Evolutionary conservation across 2,113 vertebrate genomes (phyloP).

Genomic region (Nannospalax galili): DNA sequence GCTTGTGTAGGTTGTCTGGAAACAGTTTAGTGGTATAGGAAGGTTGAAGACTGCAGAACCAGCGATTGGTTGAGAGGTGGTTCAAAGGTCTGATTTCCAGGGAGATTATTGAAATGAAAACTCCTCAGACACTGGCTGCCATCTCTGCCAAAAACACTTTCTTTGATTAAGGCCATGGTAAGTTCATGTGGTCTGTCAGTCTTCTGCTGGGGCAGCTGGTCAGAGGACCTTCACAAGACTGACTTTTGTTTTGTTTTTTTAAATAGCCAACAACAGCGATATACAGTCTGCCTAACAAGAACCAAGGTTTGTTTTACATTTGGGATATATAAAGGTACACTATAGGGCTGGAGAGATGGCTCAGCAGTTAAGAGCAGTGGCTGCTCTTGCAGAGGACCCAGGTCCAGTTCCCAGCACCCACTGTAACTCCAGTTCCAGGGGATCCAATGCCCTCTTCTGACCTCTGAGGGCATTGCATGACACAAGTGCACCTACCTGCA

Average conservation of each 20-base stretch:
- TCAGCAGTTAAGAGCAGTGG: too few species aligned
- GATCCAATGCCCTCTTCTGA: too few species aligned
- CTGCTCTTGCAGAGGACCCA: too few species aligned
- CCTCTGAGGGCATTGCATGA: too few species aligned
- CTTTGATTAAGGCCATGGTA: background rate
- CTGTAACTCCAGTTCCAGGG: too few species aligned
- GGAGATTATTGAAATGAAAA: background rate
- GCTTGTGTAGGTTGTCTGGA: background rate
- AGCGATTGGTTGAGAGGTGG: background rate
- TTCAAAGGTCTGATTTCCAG: background rate
- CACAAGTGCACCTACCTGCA: too few species aligned
- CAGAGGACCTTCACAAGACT: background rate
- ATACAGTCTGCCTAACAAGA: background rate
- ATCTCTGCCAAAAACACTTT: background rate
- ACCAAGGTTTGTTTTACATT: slow-evolving; percentile 1
- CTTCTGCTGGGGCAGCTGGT: background rate
- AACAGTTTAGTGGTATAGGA: background rate
- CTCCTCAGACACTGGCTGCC: background rate
- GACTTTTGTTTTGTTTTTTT: background rate
- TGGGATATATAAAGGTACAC: background rate
- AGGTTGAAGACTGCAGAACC: background rate
- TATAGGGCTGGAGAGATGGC: too few species aligned
- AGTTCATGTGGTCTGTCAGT: background rate
- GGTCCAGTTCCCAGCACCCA: too few species aligned
- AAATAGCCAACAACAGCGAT: background rate